phyloP scores from a whole-genome alignment of 2,797 vertebrate species.

The Craterocephalus amniculus region DNA sequence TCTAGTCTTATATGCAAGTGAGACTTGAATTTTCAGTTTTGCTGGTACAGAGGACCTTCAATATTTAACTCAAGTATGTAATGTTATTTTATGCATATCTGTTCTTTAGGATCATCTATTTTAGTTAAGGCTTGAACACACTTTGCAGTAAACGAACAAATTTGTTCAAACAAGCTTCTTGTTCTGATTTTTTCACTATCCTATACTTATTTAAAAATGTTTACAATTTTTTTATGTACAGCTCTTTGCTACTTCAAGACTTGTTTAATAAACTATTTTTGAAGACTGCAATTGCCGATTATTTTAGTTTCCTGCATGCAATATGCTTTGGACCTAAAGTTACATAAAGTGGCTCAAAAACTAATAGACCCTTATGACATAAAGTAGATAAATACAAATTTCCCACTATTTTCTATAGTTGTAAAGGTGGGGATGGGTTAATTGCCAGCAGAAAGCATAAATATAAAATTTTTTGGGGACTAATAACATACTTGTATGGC shows the following conservation, averaged over 20 bases:
- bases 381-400: not conserved
- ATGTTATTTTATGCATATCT: not conserved
- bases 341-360: not conserved
- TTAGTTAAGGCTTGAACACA: not conserved
- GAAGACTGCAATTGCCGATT: not conserved
- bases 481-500: no score
- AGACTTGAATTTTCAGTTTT: not conserved
- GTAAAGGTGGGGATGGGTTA: not conserved
- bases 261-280: not conserved
- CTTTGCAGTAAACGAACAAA: no score
- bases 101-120: not conserved
- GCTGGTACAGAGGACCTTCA: not conserved
- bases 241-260: no score
- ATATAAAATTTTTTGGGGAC: no score
- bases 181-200: no score
- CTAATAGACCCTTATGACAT: not conserved
- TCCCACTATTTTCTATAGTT: no score
- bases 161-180: no score
- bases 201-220: no score
- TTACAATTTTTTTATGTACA: no score
- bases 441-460: no score
- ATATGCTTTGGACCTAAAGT: not conserved
- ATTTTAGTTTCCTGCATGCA: not conserved
- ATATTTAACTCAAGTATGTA: not conserved
- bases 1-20: slow-evolving; percentile 87